These are phyloP conservation scores for Dusona sp. DNA, from an alignment of 2,888 invertebrate species.

Conservation along the genomic window DNA sequence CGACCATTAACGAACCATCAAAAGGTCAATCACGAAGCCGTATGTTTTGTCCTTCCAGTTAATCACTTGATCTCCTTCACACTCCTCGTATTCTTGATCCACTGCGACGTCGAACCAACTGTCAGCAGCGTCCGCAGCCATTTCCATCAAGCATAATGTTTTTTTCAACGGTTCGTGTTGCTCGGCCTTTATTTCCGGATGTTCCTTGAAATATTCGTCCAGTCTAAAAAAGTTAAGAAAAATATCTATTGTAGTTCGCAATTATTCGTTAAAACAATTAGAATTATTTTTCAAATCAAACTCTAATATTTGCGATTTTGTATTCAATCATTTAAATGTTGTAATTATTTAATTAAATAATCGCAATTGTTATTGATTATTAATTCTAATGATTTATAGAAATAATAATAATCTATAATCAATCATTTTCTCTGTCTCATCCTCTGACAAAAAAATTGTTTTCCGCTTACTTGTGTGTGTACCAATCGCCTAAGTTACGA, in stretches of 20 bases:
- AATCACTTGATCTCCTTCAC: slow-evolving; percentile 70
- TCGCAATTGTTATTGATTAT: no score
- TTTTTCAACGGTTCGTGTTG: slow-evolving; percentile 61
- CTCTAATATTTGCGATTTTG: neutral
- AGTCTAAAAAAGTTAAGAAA: slow-evolving; percentile 57
- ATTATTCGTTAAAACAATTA: slow-evolving; percentile 10
- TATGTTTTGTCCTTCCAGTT: slow-evolving; percentile 78
- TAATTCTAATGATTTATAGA: neutral
- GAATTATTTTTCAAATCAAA: neutral
- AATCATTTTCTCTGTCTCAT: no score
- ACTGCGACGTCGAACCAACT: slow-evolving; percentile 65
- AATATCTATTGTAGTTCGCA: neutral
- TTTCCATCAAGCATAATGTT: slow-evolving; percentile 58
- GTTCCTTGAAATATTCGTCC: slow-evolving; percentile 64
- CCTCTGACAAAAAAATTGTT: neutral
- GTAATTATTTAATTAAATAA: no score
- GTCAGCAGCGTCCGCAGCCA: slow-evolving; percentile 55
- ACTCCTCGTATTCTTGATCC: slow-evolving; percentile 16
- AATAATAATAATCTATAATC: neutral
- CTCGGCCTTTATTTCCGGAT: slow-evolving; percentile 64
- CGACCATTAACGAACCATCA: slow-evolving; percentile 74
- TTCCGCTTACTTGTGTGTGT: slow-evolving; percentile 26
- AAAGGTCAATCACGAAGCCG: slow-evolving; percentile 75
- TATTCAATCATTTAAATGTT: no score
- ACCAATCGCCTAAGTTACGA: slow-evolving; percentile 42